Conservation (phyloP, 1,140 invertebrate species). For the Vanessa tameamea region DNA sequence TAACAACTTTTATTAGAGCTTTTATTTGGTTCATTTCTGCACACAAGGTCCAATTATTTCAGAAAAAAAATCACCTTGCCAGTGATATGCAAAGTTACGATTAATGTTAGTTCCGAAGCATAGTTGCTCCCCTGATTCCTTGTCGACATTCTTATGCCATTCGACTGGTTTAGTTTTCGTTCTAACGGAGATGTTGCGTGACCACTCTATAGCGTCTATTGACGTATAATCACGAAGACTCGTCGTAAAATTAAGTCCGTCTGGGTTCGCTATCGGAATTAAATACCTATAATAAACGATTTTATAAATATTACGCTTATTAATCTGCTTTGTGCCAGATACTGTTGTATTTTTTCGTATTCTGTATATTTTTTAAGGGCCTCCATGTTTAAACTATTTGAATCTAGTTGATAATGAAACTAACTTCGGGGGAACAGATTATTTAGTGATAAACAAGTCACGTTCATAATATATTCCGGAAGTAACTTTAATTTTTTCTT, state of each 20-base stretch:
- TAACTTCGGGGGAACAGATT: no score
- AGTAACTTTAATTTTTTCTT: no score
- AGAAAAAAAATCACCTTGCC: slow-evolving; percentile 58
- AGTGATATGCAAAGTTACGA: slow-evolving; percentile 73
- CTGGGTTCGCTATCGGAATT: slow-evolving; percentile 67
- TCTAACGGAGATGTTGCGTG: slow-evolving; percentile 51
- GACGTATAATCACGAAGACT: slow-evolving; percentile 38
- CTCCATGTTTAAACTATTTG: no score
- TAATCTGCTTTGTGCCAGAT: no score
- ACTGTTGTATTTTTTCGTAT: no score
- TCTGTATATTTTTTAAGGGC: no score
- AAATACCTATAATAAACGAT: slow-evolving; percentile 56
- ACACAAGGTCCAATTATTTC: no score
- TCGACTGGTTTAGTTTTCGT: slow-evolving; percentile 43
- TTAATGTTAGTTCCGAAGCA: slow-evolving; percentile 72
- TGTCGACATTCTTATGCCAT: slow-evolving; percentile 71
- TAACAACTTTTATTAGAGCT: no score
- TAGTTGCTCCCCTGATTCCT: slow-evolving; percentile 32
- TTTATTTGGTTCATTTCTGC: no score
- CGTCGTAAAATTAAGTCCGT: slow-evolving; percentile 63
- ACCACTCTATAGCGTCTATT: slow-evolving; percentile 50
- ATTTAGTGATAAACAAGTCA: no score
- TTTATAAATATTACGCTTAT: background rate
- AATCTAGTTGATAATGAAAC: no score
- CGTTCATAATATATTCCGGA: no score